phyloP scores from a whole-genome alignment of 2,888 invertebrate genomes.

The Galeruca laticollis region DNA sequence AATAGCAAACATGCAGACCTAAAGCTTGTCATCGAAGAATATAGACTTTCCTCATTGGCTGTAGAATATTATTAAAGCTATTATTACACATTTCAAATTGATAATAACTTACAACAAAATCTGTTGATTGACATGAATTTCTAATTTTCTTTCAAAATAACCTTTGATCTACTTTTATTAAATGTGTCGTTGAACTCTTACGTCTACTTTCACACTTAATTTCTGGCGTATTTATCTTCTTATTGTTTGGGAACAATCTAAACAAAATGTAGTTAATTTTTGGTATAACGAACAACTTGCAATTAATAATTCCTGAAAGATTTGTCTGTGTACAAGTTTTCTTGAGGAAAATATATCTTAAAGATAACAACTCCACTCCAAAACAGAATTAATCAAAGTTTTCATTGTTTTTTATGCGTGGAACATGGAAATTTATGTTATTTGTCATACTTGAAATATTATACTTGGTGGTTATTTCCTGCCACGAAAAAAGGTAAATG shows the following conservation, averaged over 20 bases:
- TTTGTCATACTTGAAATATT: conserved; percentile 34
- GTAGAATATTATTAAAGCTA: no score
- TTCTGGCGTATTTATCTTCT: background rate
- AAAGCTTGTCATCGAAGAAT: no score
- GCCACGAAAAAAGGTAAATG: background rate
- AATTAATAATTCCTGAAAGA: conserved; percentile 33
- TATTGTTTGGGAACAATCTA: background rate
- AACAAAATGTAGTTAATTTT: conserved; percentile 22
- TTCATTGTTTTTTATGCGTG: conserved; percentile 30
- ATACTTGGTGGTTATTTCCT: conserved; percentile 5
- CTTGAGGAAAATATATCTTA: conserved; percentile 32
- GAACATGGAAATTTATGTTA: conserved; percentile 30
- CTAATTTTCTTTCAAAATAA: no score
- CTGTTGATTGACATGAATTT: no score
- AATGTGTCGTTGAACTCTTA: background rate
- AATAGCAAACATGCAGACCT: no score
- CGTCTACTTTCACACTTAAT: background rate
- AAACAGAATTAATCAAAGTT: conserved; percentile 45
- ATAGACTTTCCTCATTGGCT: no score
- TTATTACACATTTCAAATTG: no score
- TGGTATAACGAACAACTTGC: conserved; percentile 30
- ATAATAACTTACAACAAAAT: no score
- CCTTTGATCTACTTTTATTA: no score
- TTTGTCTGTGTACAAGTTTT: conserved; percentile 19
- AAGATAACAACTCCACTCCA: conserved; percentile 43